Evolutionary conservation across 2,113 vertebrate species (phyloP).

Genomic region (Sylvilagus bachmani): DNA sequence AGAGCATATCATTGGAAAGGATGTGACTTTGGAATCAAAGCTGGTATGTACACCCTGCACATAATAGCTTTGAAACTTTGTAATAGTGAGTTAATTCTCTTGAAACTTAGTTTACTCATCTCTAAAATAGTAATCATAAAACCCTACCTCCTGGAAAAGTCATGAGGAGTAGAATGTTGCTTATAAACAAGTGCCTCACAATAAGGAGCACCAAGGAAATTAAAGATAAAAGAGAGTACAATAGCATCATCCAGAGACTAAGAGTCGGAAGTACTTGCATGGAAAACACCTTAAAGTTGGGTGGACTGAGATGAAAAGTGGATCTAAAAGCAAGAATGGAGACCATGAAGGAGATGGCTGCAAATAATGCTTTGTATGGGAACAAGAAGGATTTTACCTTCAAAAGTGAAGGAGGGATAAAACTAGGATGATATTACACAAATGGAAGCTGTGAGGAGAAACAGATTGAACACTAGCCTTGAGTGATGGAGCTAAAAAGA

Average conservation of each 20-base stretch:
- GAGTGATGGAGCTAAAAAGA: neutral
- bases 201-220: neutral
- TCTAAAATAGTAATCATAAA: conserved; percentile 26
- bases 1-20: neutral
- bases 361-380: neutral
- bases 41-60: neutral
- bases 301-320: neutral
- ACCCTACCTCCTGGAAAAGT: neutral
- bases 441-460: neutral
- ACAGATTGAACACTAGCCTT: neutral
- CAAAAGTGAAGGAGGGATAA: neutral
- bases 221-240: neutral
- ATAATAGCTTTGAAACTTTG: neutral
- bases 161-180: neutral
- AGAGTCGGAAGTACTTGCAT: neutral
- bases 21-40: neutral
- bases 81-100: neutral
- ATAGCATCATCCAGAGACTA: neutral
- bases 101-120: neutral
- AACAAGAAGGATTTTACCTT: neutral
- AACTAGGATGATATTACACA: neutral
- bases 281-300: neutral
- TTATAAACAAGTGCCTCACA: neutral
- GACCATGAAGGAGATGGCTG: neutral
- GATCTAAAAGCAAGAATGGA: neutral